Conservation (phyloP, 2,888 invertebrate species). For the Corbicula japonica region DNA sequence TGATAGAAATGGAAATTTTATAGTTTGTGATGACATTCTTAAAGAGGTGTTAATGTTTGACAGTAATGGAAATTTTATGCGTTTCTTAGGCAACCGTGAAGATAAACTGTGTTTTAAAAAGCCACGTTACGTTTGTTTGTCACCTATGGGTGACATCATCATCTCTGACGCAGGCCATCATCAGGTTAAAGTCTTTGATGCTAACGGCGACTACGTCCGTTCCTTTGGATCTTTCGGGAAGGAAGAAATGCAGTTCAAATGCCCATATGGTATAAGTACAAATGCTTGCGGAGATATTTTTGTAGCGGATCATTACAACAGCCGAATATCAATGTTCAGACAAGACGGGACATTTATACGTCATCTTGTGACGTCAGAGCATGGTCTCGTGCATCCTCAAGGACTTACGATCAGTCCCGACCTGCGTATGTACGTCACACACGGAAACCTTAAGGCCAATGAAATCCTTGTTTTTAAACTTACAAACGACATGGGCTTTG, state of each 20-base stretch:
- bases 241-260: conserved; percentile 87
- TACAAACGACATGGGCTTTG: neutral
- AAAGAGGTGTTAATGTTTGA: conserved; percentile 86
- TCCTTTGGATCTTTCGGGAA: conserved; percentile 87
- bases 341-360: conserved; percentile 76
- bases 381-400: conserved; percentile 73
- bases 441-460: conserved; percentile 74
- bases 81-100: conserved; percentile 79
- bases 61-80: conserved; percentile 82
- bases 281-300: conserved; percentile 87
- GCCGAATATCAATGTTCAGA: conserved; percentile 77
- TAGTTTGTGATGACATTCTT: conserved; percentile 87
- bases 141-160: conserved; percentile 86
- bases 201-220: conserved; percentile 86
- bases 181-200: conserved; percentile 87
- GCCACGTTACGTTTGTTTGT: conserved; percentile 87
- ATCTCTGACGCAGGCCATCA: conserved; percentile 88
- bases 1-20: conserved; percentile 82
- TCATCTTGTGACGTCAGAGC: conserved; percentile 71
- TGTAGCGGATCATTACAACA: conserved; percentile 88
- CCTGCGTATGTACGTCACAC: conserved; percentile 66
- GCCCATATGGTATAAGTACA: conserved; percentile 87
- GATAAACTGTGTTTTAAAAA: conserved; percentile 86
- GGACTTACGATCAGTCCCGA: conserved; percentile 68
- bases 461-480: conserved; percentile 67